Evolutionary conservation across 2,113 vertebrate genomes (phyloP).

Genomic region (Aramus guarauna): DNA sequence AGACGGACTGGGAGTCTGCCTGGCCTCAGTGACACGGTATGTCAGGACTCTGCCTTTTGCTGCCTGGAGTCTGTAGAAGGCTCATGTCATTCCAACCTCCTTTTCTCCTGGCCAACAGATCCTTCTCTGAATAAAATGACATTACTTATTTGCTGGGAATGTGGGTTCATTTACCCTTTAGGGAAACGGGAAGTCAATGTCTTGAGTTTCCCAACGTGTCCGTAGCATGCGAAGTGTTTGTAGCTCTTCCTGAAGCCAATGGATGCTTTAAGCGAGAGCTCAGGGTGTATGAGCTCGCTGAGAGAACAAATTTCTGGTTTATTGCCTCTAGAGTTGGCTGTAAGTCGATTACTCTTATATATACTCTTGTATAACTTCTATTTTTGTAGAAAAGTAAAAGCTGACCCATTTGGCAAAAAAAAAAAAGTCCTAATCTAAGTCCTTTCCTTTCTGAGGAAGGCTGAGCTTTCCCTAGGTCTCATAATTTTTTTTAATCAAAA

Average conservation of each 20-base stretch:
- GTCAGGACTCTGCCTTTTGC: neutral
- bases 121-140: neutral
- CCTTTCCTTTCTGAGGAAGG: neutral
- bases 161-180: neutral
- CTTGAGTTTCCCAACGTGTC: neutral
- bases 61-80: neutral
- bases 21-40: neutral
- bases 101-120: neutral
- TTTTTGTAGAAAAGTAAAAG: neutral
- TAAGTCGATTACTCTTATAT: neutral
- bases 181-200: neutral
- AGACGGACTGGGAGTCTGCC: neutral
- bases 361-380: neutral
- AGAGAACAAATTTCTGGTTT: neutral
- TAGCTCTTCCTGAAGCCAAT: neutral
- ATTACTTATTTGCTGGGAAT: neutral
- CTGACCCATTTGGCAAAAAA: neutral
- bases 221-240: neutral
- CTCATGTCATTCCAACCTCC: fast-evolving
- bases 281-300: neutral
- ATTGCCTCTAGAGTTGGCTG: neutral
- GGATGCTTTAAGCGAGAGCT: neutral
- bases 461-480: neutral
- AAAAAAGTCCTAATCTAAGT: fast-evolving
- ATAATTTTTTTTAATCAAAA: neutral